Conservation (phyloP, 2,797 vertebrate genomes). For the Fistularia commersonii region DNA sequence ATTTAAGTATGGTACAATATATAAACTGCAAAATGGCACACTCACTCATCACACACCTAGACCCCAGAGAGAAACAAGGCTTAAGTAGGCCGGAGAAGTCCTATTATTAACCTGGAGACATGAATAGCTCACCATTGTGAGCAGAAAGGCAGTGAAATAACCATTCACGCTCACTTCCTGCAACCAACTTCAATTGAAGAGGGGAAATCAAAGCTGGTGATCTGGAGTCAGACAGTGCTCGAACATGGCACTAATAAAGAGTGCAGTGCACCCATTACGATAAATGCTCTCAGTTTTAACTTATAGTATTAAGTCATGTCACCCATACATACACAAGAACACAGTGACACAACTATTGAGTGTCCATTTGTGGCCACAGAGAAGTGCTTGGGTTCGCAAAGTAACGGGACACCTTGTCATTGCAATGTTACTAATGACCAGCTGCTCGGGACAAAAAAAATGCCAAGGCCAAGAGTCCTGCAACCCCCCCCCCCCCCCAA, state of each 20-base stretch:
- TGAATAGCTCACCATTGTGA: conserved; percentile 41
- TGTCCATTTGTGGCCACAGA: conserved; percentile 19
- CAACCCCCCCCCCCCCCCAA: too few relatives aligned
- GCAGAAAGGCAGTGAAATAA: conserved; percentile 21
- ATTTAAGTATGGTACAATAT: background rate
- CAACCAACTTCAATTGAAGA: conserved; percentile 7
- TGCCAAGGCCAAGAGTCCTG: background rate
- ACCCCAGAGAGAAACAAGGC: conserved; percentile 15
- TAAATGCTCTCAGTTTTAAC: background rate
- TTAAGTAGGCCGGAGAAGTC: conserved; percentile 32
- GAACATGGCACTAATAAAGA: too few relatives aligned
- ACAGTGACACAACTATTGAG: conserved; percentile 17
- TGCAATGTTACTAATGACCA: conserved; percentile 25
- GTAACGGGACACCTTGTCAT: conserved; percentile 39
- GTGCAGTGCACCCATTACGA: background rate
- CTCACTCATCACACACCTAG: conserved; percentile 3
- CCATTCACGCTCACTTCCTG: conserved; percentile 33
- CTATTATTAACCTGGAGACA: conserved; percentile 45
- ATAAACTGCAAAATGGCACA: conserved; percentile 19
- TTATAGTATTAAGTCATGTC: conserved; percentile 7
- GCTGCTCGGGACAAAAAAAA: conserved; percentile 23
- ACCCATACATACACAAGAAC: background rate
- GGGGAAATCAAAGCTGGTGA: conserved; percentile 10
- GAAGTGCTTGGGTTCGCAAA: conserved; percentile 26
- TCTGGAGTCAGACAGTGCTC: too few relatives aligned